phyloP scores from a whole-genome alignment of 2,888 invertebrate genomes.

The Metacarcinus magister region DNA sequence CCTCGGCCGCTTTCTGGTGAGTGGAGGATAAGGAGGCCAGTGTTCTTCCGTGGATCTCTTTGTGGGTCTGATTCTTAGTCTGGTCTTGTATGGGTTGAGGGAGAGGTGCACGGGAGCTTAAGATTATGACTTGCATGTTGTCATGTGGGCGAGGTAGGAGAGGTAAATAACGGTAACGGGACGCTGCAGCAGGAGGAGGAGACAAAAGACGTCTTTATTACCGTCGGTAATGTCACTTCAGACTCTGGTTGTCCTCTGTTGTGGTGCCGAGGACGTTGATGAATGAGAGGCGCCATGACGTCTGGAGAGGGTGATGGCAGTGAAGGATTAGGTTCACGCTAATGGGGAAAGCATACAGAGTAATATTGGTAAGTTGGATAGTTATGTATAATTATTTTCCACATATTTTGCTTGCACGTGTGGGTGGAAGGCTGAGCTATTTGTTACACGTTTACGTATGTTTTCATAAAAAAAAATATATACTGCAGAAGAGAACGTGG shows the following conservation, averaged over 20 bases:
- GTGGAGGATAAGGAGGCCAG: neutral
- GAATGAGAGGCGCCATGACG: neutral
- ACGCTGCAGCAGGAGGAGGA: neutral
- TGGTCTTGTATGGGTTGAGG: neutral
- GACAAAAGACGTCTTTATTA: neutral
- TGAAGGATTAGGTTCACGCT: neutral
- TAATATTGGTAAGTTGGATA: too few relatives aligned
- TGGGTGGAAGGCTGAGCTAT: neutral
- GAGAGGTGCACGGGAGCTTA: neutral
- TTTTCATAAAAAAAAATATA: neutral
- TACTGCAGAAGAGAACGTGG: neutral
- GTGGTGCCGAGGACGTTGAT: neutral
- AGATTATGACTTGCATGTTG: neutral
- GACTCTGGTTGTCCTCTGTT: neutral
- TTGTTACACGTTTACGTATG: neutral
- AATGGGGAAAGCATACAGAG: too few relatives aligned
- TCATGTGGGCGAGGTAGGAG: neutral
- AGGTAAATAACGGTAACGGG: neutral
- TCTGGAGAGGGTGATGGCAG: neutral
- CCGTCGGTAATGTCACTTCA: neutral
- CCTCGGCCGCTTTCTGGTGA: neutral
- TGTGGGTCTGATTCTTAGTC: neutral
- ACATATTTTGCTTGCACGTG: too few relatives aligned
- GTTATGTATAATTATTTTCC: too few relatives aligned
- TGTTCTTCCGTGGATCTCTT: neutral